phyloP scores from a whole-genome alignment of 2,888 invertebrate genomes.

The Camponotus fellah region DNA sequence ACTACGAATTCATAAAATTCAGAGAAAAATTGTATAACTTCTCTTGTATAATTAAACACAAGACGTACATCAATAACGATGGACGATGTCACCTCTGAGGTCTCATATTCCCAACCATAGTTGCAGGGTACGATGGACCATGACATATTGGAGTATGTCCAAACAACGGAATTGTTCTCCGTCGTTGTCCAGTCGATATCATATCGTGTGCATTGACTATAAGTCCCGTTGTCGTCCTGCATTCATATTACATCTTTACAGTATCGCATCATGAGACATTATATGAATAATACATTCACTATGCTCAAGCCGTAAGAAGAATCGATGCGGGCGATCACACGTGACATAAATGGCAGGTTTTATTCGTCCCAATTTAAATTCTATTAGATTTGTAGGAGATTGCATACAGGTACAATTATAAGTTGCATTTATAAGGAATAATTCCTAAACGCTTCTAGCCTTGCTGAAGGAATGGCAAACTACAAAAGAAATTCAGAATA shows the following conservation, averaged over 20 bases:
- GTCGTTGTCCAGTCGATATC: slow-evolving; percentile 87
- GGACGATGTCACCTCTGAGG: slow-evolving; percentile 90
- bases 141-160: slow-evolving; percentile 85
- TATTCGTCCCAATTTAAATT: neutral
- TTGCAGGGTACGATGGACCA: slow-evolving; percentile 91
- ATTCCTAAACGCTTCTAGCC: neutral
- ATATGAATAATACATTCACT: slow-evolving; percentile 38
- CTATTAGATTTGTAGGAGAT: neutral
- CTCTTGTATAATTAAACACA: neutral
- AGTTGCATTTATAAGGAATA: neutral
- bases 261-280: neutral
- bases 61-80: slow-evolving; percentile 91
- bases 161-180: slow-evolving; percentile 69
- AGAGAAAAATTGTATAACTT: neutral
- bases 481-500: neutral
- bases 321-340: slow-evolving; percentile 3
- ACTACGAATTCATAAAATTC: neutral
- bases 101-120: slow-evolving; percentile 94
- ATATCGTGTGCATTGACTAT: slow-evolving; percentile 91
- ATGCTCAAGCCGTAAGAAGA: neutral
- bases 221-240: slow-evolving; percentile 85
- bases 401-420: neutral
- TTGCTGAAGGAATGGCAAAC: neutral
- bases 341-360: neutral
- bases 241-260: slow-evolving; percentile 44